A percentile compares a stretch with the other conserved stretches of the same genome.
Conservation (phyloP, 2,113 vertebrate genomes). For the Girardinichthys multiradiatus region DNA sequence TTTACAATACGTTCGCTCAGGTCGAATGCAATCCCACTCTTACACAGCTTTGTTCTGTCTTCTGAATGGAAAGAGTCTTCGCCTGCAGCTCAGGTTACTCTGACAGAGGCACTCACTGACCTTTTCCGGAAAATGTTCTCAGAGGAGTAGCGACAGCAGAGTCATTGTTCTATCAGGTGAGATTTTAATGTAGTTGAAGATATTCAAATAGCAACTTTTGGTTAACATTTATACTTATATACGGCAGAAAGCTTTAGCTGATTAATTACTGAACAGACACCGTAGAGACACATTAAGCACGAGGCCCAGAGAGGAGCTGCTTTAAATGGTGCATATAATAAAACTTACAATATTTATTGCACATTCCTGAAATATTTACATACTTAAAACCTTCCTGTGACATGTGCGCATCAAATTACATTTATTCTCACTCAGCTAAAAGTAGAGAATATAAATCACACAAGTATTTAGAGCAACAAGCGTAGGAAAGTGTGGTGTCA, state of each 20-base stretch:
- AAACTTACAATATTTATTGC: conserved; percentile 45
- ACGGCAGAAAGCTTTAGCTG: background rate
- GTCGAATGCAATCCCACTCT: background rate
- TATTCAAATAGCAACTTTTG: conserved; percentile 12
- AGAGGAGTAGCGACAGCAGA: background rate
- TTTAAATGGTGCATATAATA: conserved; percentile 28
- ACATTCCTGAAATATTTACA: conserved; percentile 69
- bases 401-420: conserved; percentile 2
- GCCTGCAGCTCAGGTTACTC: background rate
- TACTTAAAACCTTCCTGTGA: conserved; percentile 30
- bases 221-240: background rate
- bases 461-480: conserved; percentile 15
- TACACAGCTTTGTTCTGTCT: background rate
- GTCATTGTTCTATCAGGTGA: background rate
- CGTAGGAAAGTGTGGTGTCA: background rate
- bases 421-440: conserved; percentile 15
- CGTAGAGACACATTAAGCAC: background rate
- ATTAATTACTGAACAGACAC: background rate
- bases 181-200: background rate
- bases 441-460: conserved; percentile 2
- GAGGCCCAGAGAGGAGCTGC: conserved; percentile 24
- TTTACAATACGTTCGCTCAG: background rate
- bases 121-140: background rate
- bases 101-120: background rate
- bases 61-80: background rate